Percentiles rank a stretch among this genome's conserved stretches.
Conservation (phyloP, 2,888 invertebrate species). For the Aporophyla lueneburgensis region DNA sequence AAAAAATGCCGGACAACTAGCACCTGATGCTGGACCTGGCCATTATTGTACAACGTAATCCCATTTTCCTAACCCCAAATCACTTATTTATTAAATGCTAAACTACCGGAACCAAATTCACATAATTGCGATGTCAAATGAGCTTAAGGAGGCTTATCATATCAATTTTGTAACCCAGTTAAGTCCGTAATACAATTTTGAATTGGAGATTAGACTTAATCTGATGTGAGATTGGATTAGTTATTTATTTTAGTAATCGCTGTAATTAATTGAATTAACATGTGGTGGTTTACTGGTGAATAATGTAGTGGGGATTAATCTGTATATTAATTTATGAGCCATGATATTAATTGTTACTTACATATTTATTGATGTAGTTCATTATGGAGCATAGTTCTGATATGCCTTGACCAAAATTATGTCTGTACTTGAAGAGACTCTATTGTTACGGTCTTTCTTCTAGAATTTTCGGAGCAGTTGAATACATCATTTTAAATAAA, state of each 20-base stretch:
- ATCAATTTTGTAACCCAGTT: constrained; percentile 41
- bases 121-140: constrained; percentile 37
- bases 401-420: background rate
- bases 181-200: constrained; percentile 48
- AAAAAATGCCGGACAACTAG: too few relatives aligned
- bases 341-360: background rate
- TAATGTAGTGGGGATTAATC: background rate
- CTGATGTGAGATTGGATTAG: constrained; percentile 35
- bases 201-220: constrained; percentile 55
- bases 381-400: background rate
- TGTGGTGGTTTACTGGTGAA: constrained; percentile 11
- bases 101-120: constrained; percentile 36
- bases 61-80: background rate
- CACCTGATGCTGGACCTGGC: too few relatives aligned
- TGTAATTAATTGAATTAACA: constrained; percentile 39
- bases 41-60: background rate
- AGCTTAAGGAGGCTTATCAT: constrained; percentile 42
- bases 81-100: constrained; percentile 23
- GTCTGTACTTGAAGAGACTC: background rate
- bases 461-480: too few relatives aligned
- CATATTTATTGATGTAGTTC: too few relatives aligned
- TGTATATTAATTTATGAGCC: background rate
- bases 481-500: too few relatives aligned
- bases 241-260: constrained; percentile 52
- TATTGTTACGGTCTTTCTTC: background rate